Base-by-base conservation (phyloP, 2,888 invertebrate species). In the Gerosis bhagava region DNA sequence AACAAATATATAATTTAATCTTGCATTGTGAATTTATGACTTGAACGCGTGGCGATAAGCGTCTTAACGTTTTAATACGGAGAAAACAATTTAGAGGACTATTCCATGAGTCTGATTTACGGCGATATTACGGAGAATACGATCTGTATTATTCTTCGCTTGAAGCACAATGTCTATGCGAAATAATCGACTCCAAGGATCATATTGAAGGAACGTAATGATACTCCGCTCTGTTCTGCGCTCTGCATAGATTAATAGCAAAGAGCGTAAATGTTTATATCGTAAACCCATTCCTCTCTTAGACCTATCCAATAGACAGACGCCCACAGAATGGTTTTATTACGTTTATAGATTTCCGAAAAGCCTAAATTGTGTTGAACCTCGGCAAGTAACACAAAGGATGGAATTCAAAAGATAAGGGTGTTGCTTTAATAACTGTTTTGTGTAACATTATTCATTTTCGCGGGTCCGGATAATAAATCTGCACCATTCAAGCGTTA, bases 161-260 rank as follows among this genome's bases (percentile, higher is more conserved):
- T 62, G 62, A 57, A 63, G 55, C 53, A 73, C 68, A 73, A 70
- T 70, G 59, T 56, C 53, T 26, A 37, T 16, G 54, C 50, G 44
- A 59, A 52, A 59, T 65, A 65, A 73, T 71, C 58, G 63, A 51
- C 61, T 63, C 58, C 29, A 31, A 51, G 58, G 59, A 68, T 71
- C 62, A 63, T 65, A 66, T 68, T 62, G 66, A 58, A 63, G 56
- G 60, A 63, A 68, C 67, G 68, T 70, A 67, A 69, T 64, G 62
- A 65, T 67, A 65, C 54, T 63, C 59, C 52, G 55, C 54, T 57
- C 60, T n/a, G n/a, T n/a, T n/a, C n/a, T n/a, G n/a, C n/a, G n/a
- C n/a, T n/a, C n/a, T n/a, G n/a, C n/a, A 54, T 56, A 57, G 51
- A 43, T 51, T 32, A 35, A 35, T 21, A 35, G 21, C 10, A 31